Conservation (phyloP, 2,113 vertebrate genomes). For the Elgaria multicarinata region DNA sequence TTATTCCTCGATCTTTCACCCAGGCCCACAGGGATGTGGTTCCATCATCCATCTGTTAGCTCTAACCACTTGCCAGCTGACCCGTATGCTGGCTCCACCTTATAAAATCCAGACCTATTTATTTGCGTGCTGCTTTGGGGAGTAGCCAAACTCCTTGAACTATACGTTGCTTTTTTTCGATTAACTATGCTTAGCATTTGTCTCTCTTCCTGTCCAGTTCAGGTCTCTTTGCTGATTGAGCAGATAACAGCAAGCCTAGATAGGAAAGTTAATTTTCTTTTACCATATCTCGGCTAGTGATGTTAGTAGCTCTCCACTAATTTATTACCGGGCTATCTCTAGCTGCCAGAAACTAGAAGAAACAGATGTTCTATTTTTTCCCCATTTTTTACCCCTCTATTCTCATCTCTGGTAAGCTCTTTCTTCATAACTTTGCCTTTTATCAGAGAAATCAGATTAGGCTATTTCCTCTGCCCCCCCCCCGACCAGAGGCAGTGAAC, state of each 20-base stretch:
- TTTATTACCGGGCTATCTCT: neutral
- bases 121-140: no score
- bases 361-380: neutral
- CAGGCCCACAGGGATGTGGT: neutral
- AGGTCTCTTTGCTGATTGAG: neutral
- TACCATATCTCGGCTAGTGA: conserved; percentile 12
- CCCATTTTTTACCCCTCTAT: no score
- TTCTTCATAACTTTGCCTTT: neutral
- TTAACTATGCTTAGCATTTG: accelerated
- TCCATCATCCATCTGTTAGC: no score
- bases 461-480: neutral
- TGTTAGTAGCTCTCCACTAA: neutral
- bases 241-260: neutral
- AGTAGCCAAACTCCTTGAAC: neutral
- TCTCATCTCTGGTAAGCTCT: neutral
- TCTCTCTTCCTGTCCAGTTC: neutral
- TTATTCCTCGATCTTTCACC: neutral
- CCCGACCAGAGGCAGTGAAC: accelerated
- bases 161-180: neutral
- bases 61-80: neutral
- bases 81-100: neutral
- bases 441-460: neutral
- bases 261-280: conserved; percentile 22
- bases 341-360: neutral
- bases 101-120: neutral